Evolutionary conservation across 2,797 vertebrate genomes (phyloP).

Genomic region (Glossophaga mutica): DNA sequence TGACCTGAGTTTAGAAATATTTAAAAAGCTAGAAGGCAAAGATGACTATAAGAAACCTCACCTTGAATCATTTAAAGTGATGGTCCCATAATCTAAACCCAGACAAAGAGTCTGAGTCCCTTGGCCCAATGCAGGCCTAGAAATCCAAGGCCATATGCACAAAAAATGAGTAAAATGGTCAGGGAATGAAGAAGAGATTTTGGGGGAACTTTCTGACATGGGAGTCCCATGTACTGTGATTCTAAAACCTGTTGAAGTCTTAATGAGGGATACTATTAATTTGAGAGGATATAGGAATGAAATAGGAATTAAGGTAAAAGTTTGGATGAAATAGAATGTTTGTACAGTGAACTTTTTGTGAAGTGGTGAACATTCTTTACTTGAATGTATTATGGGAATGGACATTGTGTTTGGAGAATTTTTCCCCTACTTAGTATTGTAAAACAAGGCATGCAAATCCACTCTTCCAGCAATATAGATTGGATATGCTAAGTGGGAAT

Average conservation of each 20-base stretch:
- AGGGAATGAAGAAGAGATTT: background rate
- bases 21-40: background rate
- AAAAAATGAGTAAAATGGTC: background rate
- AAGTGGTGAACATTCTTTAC: background rate
- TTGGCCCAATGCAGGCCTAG: background rate
- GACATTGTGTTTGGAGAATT: background rate
- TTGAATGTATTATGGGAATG: background rate
- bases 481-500: background rate
- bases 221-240: background rate
- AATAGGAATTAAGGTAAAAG: background rate
- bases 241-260: background rate
- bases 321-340: slow-evolving; percentile 6
- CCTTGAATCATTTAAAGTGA: background rate
- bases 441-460: background rate
- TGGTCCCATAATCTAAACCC: background rate
- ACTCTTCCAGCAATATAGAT: background rate
- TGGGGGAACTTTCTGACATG: background rate
- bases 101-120: background rate
- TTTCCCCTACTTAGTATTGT: background rate
- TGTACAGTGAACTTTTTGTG: background rate
- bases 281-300: background rate
- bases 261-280: background rate
- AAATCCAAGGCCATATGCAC: background rate
- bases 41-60: background rate
- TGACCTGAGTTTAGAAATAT: background rate